Evolutionary conservation across 30 jellyfish, hydroid and myxozoan genomes (phyloP), one percentile per base, ranked within the genome.

Genomic region (Turritopsis rubra): DNA sequence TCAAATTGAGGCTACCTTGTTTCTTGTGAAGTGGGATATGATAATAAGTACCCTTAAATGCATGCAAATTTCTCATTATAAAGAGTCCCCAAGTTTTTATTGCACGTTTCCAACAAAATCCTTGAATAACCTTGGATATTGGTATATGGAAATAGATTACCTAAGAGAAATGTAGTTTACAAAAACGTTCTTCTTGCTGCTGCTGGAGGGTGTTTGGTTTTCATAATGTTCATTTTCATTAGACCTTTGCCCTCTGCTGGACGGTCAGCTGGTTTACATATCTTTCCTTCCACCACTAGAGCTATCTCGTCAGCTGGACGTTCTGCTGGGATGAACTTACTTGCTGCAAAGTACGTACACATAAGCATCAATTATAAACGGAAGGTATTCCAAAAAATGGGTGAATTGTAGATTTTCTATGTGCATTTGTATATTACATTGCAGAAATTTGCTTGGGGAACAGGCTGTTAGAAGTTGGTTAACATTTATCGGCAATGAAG

Each of bases 401-500:
- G 13, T 41, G 9, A 5, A 41, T 5, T 41, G 60, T 13, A 41
- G 60, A 41, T 41, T 75, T 75, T 21, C 65, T 75, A 22, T 86
- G 26, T 7, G 73, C 54, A 18, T 1, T 65, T 71, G n/a, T 68
- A 19, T 68, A 60, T 68, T 68, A n/a, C 16, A 68, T 27, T 76
- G 54, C 81, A 91, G 97, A 72, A 54, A 29, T 8, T 28, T 87
- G 79, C 76, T 85, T 27, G 93, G 96, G 4, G 96, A 87, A 19
- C 95, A 75, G 65, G 95, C 95, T 0, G 81, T 89, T 18, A 66
- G 87, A 41, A 28, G 78, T 41, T 91, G 98, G 98, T 87, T 91
- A 25, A 76, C 28, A 31, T 78, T 88, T 41, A 84, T 87, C 53
- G 65, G 92, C 7, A 71, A 77, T 52, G 98, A 91, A 85, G 84